A percentile compares a stretch with the other conserved stretches of the same genome.
phyloP scores from a whole-genome alignment of 2,113 vertebrate species.

The Hydrochoerus hydrochaeris region DNA sequence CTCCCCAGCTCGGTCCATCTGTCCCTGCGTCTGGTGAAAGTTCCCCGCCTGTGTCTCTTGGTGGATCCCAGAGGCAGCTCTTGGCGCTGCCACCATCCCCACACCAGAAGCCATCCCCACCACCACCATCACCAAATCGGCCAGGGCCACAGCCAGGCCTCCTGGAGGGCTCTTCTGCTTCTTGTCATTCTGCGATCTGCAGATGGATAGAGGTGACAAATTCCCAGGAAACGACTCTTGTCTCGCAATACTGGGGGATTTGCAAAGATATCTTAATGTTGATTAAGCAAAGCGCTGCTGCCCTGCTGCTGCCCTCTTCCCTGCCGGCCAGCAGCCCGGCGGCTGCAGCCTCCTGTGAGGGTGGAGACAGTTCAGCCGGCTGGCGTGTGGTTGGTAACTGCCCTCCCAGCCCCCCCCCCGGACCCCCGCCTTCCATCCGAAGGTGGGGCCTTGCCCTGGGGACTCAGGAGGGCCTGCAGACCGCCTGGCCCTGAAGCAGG shows the following conservation, averaged over 20 bases:
- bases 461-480: neutral
- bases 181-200: neutral
- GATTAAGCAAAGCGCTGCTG: constrained; percentile 70
- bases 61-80: neutral
- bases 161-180: neutral
- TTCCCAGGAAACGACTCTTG: constrained; percentile 60
- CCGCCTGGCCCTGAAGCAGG: neutral
- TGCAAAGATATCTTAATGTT: constrained; percentile 79
- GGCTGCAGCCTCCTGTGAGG: constrained; percentile 29
- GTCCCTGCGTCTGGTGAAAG: constrained; percentile 49
- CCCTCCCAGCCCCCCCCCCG: neutral
- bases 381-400: constrained; percentile 65
- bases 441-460: neutral
- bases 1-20: constrained; percentile 1
- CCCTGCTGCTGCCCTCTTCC: constrained; percentile 1
- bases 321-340: no score
- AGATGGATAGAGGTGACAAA: constrained; percentile 4
- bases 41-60: neutral
- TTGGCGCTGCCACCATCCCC: neutral
- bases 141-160: neutral
- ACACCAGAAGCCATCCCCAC: neutral
- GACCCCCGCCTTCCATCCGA: neutral
- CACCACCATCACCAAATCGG: no score
- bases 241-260: constrained; percentile 70
- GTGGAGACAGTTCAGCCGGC: neutral